Evolutionary conservation across 2,888 invertebrate species (phyloP).

Genomic region (Orthosia gracilis): DNA sequence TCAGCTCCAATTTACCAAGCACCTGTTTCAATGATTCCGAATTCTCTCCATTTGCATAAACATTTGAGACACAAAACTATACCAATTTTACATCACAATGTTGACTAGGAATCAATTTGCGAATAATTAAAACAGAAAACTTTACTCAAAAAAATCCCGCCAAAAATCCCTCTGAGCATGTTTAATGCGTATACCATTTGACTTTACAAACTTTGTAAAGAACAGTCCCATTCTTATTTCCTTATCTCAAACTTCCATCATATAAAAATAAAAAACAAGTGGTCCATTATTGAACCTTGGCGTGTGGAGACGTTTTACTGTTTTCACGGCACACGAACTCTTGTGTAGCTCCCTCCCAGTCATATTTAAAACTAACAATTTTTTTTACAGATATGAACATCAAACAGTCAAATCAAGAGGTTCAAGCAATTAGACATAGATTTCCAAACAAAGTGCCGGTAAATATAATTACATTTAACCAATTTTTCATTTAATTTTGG

Average conservation of each 20-base stretch:
- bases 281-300: conserved; percentile 2
- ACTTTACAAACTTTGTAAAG: background rate
- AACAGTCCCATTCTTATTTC: background rate
- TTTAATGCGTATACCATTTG: background rate
- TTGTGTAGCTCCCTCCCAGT: background rate
- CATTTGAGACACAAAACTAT: too few species aligned
- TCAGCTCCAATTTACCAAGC: too few species aligned
- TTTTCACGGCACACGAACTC: conserved; percentile 2
- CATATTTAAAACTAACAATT: background rate
- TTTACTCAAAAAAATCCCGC: too few species aligned
- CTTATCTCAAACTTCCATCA: conserved; percentile 33
- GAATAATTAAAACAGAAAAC: too few species aligned
- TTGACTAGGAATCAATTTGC: too few species aligned
- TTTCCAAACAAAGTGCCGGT: conserved; percentile 96
- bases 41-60: too few species aligned
- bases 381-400: conserved; percentile 77
- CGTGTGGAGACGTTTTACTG: background rate
- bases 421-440: conserved; percentile 93
- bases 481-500: background rate
- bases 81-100: too few species aligned
- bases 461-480: conserved; percentile 79
- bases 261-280: conserved; percentile 29
- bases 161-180: too few species aligned
- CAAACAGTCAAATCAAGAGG: conserved; percentile 90
- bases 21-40: too few species aligned